These are phyloP conservation scores for Doryteuthis pealeii DNA, from an alignment of 1,140 invertebrate species.

Conservation along the genomic window DNA sequence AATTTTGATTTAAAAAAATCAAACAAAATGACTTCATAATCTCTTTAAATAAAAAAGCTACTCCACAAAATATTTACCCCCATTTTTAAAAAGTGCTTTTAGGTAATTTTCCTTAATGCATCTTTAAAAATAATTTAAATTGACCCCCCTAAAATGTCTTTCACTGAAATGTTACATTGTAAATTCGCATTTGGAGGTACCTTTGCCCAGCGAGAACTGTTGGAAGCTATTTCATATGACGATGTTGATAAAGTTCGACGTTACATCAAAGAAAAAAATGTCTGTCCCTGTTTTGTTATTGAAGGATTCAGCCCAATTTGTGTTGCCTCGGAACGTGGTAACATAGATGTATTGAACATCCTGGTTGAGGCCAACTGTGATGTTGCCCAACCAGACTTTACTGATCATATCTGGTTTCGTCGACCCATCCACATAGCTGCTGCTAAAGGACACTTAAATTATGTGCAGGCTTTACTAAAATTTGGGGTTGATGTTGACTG, in stretches of 20 bases:
- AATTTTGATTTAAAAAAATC: too few relatives aligned
- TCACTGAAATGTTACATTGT: neutral
- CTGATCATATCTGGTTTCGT: conserved; percentile 38
- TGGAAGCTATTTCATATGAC: conserved; percentile 33
- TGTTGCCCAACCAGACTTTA: conserved; percentile 26
- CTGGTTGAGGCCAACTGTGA: conserved; percentile 31
- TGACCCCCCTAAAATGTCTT: too few relatives aligned
- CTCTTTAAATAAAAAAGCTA: too few relatives aligned
- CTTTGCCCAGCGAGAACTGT: conserved; percentile 13
- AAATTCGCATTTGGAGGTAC: neutral
- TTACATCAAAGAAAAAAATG: conserved; percentile 23
- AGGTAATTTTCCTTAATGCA: too few relatives aligned
- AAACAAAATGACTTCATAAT: too few relatives aligned
- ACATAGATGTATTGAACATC: conserved; percentile 31
- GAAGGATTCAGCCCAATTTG: conserved; percentile 35
- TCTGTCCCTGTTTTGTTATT: conserved; percentile 37
- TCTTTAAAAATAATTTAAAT: too few relatives aligned
- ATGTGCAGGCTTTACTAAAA: conserved; percentile 36
- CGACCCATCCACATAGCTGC: conserved; percentile 51
- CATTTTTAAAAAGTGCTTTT: too few relatives aligned
- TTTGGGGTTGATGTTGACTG: conserved; percentile 43
- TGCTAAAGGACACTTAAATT: conserved; percentile 38
- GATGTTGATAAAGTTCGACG: conserved; percentile 27
- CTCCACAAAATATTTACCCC: too few relatives aligned
- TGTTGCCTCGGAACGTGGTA: conserved; percentile 30